These are phyloP conservation scores for Lepus oiostolus DNA, from an alignment of 2,797 vertebrate genomes.

Conservation along the genomic window DNA sequence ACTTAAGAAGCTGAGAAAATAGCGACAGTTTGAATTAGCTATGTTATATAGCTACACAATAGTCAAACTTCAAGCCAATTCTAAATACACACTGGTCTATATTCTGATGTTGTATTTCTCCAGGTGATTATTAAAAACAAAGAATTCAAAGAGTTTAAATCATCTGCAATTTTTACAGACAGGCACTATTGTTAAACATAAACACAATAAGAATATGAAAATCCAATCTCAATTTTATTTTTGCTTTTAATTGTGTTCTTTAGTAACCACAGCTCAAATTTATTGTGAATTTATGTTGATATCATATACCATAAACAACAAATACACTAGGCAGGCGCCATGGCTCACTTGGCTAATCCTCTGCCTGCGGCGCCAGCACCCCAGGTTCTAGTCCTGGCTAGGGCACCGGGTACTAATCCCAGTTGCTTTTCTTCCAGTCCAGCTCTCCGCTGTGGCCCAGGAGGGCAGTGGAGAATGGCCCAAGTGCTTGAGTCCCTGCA, in stretches of 20 bases:
- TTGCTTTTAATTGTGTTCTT: constrained; percentile 30
- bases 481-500: too few species aligned
- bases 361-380: too few species aligned
- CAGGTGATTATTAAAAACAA: neutral
- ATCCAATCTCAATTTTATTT: neutral
- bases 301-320: neutral
- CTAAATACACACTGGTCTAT: neutral
- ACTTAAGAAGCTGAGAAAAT: neutral
- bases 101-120: neutral
- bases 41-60: neutral
- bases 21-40: neutral
- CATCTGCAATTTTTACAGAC: neutral
- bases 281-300: neutral
- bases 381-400: too few species aligned
- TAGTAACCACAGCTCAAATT: neutral
- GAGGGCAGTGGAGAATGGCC: too few species aligned
- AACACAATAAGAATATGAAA: constrained; percentile 28
- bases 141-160: too few species aligned
- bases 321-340: neutral
- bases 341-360: too few species aligned
- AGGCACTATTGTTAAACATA: neutral
- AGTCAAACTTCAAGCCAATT: constrained; percentile 36
- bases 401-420: too few species aligned
- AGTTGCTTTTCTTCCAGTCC: too few species aligned
- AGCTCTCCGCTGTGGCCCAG: too few species aligned